A percentile compares a stretch with the other conserved stretches of the same genome.
phyloP scores from a whole-genome alignment of 2,797 vertebrate genomes.

The Tangara arthus region DNA sequence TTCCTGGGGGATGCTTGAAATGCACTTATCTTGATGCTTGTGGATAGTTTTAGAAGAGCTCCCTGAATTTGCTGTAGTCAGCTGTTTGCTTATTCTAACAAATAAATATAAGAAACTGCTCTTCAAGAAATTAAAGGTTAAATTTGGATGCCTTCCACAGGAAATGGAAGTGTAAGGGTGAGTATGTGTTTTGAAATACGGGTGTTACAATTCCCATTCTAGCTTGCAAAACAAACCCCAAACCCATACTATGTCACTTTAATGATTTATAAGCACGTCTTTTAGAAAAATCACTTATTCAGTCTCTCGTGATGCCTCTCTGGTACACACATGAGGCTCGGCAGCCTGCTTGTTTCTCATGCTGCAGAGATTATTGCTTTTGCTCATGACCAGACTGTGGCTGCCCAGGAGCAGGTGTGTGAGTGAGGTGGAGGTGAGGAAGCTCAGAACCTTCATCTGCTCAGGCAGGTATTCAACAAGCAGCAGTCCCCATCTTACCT shows the following conservation, averaged over 20 bases:
- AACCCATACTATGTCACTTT: background rate
- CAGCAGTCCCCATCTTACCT: background rate
- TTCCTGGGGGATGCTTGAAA: constrained; percentile 24
- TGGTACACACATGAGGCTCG: background rate
- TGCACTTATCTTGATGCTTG: constrained; percentile 15
- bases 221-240: constrained; percentile 51
- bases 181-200: constrained; percentile 39
- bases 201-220: constrained; percentile 47
- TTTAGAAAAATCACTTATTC: background rate
- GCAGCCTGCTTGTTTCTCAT: background rate
- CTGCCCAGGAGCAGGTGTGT: background rate
- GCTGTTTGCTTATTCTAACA: constrained; percentile 9
- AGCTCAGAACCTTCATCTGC: background rate
- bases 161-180: constrained; percentile 17
- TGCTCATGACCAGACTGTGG: background rate
- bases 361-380: constrained; percentile 5
- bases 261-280: constrained; percentile 37
- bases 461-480: background rate
- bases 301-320: background rate
- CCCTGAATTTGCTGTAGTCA: background rate
- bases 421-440: background rate
- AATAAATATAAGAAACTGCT: background rate
- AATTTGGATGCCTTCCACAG: constrained; percentile 30
- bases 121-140: constrained; percentile 49
- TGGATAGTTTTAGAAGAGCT: background rate